Base-by-base conservation (phyloP, 2,888 invertebrate genomes). In the Lasioglossum oenotherae region DNA sequence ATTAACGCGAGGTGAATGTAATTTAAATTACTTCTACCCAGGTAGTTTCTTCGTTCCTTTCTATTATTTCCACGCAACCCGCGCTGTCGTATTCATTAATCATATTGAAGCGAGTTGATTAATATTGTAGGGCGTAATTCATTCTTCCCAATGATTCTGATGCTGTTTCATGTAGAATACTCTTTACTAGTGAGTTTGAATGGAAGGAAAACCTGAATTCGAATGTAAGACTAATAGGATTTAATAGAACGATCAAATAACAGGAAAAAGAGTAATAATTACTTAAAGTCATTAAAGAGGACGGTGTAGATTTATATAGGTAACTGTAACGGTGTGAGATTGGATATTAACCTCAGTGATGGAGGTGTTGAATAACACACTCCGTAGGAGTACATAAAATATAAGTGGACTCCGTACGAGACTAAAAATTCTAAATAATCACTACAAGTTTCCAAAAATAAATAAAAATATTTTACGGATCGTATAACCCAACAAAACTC, bases 21-120 rank as follows among this genome's bases (percentile, higher is more conserved):
- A 64, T 64, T 64, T 64, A 64, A 64, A 64, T 64, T 31, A 64
- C 64, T 64, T 64, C 64, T 64, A 31, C 16, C 16, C 64, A 64
- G 64, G 31, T 64, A 64, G 64, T 31, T 31, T 64, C 64, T 64
- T 64, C 64, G 64, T 8, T 64, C 31, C 64, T 64, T 64, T 64
- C 64, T 64, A 64, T 64, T 31, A 64, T 64, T 64, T 64, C 31
- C 31, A 31, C 31, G 31, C 31, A 31, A 64, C 19, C 31, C 6
- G 64, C 8, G 64, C 64, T 16, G 31, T 64, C 64, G 31, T 19
- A 16, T 31, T 31, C 31, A 64, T 64, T 31, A 64, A 64, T 64
- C 64, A 64, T 31, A 31, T 31, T 8, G 64, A 31, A 64, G 31
- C 31, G 64, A n/a, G 19, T 31, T 64, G 64, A 64, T 64, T 64